A percentile compares a stretch with the other conserved stretches of the same genome.
Evolutionary conservation across 2,113 vertebrate species (phyloP).

Genomic region (Notarius quadriscutis): DNA sequence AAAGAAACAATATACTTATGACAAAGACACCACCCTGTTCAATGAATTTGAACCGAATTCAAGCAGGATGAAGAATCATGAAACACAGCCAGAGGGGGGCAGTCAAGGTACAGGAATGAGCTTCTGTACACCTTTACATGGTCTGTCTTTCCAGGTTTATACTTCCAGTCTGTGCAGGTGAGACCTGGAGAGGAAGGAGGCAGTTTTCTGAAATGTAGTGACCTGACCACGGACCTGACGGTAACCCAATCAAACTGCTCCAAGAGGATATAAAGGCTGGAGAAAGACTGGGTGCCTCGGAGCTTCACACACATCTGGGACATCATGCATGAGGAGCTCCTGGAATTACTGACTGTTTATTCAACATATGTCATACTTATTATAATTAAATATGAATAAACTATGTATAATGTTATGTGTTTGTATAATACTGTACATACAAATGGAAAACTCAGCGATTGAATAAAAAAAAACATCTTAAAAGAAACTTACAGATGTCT

Average conservation of each 20-base stretch:
- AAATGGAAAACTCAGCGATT: not conserved
- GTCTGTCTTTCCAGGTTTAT: not conserved
- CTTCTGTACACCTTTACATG: not conserved
- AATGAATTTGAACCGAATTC: not conserved
- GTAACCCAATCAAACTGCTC: no score
- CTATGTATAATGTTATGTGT: not conserved
- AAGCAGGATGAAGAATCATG: not conserved
- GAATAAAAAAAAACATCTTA: not conserved
- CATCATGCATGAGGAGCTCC: not conserved
- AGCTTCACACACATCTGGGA: not conserved
- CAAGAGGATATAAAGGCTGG: not conserved
- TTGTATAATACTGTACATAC: not conserved
- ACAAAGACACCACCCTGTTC: not conserved
- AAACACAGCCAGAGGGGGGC: constrained; percentile 10
- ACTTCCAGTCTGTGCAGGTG: not conserved
- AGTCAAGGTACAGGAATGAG: not conserved
- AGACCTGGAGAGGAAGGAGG: not conserved
- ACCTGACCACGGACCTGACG: not conserved
- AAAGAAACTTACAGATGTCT: not conserved
- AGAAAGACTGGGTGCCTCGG: not conserved
- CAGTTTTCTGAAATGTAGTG: not conserved
- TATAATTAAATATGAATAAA: not conserved
- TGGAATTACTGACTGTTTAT: not conserved
- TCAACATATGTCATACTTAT: not conserved
- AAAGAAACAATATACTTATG: not conserved